Evolutionary conservation across 2,888 invertebrate genomes (phyloP), one percentile per base, ranked within the genome.

Genomic region (Tiliacea citrago): DNA sequence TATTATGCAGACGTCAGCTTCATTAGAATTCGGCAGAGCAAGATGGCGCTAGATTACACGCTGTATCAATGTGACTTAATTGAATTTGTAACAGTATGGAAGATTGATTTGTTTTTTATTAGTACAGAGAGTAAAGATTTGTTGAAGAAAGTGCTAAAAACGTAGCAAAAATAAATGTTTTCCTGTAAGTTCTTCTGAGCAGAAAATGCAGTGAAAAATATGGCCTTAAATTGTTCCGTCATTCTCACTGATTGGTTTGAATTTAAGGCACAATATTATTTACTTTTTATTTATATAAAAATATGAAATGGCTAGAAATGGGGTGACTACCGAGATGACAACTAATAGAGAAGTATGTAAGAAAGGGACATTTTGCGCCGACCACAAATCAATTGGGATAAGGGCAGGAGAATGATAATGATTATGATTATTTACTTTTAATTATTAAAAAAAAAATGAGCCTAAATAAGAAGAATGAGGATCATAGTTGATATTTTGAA

Each of bases 1-100:
- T 87, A 88, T 91, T 90, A 92, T 92, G 91, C 93, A 94, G 90
- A 92, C 91, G 88, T 88, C 90, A 89, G 65, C 68, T 91, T 91
- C 93, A 94, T 94, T 94, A 92, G 92, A 94, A 94, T 94, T 91
- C 87, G 89, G 91, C 90, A 91, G 87, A 88, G 88, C 89, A 92
- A 91, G 91, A 93, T 92, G 91, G 91, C 90, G 92, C 76, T 81
- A 81, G 83, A 90, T 92, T 87, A 91, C 90, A 90, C 84, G 29
- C 68, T 88, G 90, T 87, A 85, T 88, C 86, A 89, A 85, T 86
- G 85, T 83, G 83, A 49, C 75, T 81, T 87, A 87, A 88, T 88
- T 87, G 86, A 83, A 87, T 83, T 82, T 77, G 53, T 29, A 45
- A 68, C 60, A 55, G 16, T 68, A 24, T 73, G 63, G n/a, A 42